Evolutionary conservation across 2,113 vertebrate species (phyloP).

Genomic region (Cololabis saira): DNA sequence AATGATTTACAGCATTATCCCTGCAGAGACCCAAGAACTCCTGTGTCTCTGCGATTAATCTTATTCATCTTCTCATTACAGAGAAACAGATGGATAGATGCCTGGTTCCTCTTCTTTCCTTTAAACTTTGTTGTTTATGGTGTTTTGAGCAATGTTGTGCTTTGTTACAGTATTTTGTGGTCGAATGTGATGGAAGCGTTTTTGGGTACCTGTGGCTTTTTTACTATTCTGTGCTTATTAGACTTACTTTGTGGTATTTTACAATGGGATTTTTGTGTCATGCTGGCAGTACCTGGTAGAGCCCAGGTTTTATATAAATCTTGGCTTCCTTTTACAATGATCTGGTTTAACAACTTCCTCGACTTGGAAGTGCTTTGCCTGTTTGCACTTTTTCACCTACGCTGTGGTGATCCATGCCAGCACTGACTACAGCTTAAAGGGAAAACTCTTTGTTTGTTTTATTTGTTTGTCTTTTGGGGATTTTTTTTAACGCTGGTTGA

Average conservation of each 20-base stretch:
- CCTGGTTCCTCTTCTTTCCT: slow-evolving; percentile 31
- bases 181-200: slow-evolving; percentile 40
- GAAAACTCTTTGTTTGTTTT: too few species aligned
- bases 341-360: slow-evolving; percentile 29
- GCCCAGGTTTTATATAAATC: slow-evolving; percentile 33
- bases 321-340: slow-evolving; percentile 37
- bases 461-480: too few species aligned
- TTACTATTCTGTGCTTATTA: slow-evolving; percentile 43
- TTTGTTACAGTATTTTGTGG: slow-evolving; percentile 53
- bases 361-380: background rate
- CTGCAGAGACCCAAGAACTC: slow-evolving; percentile 57
- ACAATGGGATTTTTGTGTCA: slow-evolving; percentile 21
- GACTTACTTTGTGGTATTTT: slow-evolving; percentile 43
- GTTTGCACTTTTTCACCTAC: background rate
- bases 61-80: slow-evolving; percentile 67
- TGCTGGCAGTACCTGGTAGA: slow-evolving; percentile 13
- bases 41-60: slow-evolving; percentile 63
- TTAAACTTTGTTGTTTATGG: slow-evolving; percentile 50
- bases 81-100: slow-evolving; percentile 54
- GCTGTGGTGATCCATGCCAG: too few species aligned
- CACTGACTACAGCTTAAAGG: too few species aligned
- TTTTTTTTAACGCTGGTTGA: too few species aligned
- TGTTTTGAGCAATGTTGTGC: slow-evolving; percentile 26
- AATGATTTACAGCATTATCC: slow-evolving; percentile 70
- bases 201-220: slow-evolving; percentile 42